Conservation (phyloP, 2,888 invertebrate genomes). For the Bursaphelenchus okinawaensis region DNA sequence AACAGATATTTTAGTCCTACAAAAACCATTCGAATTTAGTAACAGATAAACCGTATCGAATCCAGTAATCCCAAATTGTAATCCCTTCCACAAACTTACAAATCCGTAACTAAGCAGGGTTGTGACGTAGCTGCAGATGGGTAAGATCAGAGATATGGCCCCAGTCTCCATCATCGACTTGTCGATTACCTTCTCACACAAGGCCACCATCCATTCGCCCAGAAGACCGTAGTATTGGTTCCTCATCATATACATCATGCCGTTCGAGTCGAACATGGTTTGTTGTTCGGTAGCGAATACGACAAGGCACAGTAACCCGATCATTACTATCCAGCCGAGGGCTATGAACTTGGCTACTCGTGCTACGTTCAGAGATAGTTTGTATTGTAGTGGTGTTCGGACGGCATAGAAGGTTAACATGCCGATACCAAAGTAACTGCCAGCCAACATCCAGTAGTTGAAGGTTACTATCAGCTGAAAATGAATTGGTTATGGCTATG, state of each 20-base stretch:
- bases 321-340: slow-evolving; percentile 20
- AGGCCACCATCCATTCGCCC: slow-evolving; percentile 25
- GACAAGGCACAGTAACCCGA: slow-evolving; percentile 13
- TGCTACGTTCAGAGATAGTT: slow-evolving; percentile 25
- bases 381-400: slow-evolving; percentile 34
- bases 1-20: too few species aligned
- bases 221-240: slow-evolving; percentile 25
- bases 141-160: slow-evolving; percentile 20
- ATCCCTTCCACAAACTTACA: slow-evolving; percentile 14
- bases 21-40: not conserved
- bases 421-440: slow-evolving; percentile 36
- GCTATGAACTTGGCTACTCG: slow-evolving; percentile 16
- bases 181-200: slow-evolving; percentile 26
- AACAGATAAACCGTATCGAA: not conserved
- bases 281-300: slow-evolving; percentile 18
- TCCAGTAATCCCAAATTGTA: not conserved
- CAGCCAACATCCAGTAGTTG: slow-evolving; percentile 37
- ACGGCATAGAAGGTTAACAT: slow-evolving; percentile 40
- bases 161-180: slow-evolving; percentile 20
- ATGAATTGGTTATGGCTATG: too few species aligned
- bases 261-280: slow-evolving; percentile 27
- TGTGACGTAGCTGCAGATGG: slow-evolving; percentile 20
- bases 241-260: slow-evolving; percentile 31
- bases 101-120: slow-evolving; percentile 23
- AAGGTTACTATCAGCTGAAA: slow-evolving; percentile 32